A percentile compares a stretch with the other conserved stretches of the same genome.
These are phyloP conservation scores for Zoanthus sansibaricus DNA, from an alignment of 92 coral and sea anemone species.

Conservation along the genomic window DNA sequence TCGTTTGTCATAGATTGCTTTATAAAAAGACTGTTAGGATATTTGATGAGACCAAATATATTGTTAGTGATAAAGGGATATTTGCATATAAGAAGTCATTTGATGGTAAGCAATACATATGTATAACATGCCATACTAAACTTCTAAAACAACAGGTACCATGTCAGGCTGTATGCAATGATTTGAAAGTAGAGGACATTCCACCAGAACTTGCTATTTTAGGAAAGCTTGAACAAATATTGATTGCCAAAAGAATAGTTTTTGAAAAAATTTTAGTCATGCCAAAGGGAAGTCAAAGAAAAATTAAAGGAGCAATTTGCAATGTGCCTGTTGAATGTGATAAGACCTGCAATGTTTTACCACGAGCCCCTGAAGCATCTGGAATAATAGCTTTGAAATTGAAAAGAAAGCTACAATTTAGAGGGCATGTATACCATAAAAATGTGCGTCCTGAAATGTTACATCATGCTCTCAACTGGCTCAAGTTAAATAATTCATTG, in stretches of 20 bases:
- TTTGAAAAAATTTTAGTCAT: slow-evolving; percentile 70
- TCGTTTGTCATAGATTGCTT: slow-evolving; percentile 40
- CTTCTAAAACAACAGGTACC: slow-evolving; percentile 58
- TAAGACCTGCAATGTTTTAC: slow-evolving; percentile 67
- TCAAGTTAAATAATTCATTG: slow-evolving; percentile 54
- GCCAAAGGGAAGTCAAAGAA: slow-evolving; percentile 72
- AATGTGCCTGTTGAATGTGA: slow-evolving; percentile 81
- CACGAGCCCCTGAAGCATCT: slow-evolving; percentile 75
- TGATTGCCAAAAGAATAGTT: slow-evolving; percentile 70
- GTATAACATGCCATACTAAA: slow-evolving; percentile 79
- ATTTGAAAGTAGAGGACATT: slow-evolving; percentile 67
- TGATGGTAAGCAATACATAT: slow-evolving; percentile 70
- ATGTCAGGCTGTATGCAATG: slow-evolving; percentile 77
- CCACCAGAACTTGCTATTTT: slow-evolving; percentile 66
- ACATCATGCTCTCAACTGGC: slow-evolving; percentile 53
- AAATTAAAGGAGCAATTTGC: slow-evolving; percentile 27
- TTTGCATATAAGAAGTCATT: neutral
- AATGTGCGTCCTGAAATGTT: slow-evolving; percentile 61
- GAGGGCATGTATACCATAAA: slow-evolving; percentile 78
- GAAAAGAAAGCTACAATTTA: slow-evolving; percentile 69
- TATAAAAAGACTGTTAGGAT: slow-evolving; percentile 39
- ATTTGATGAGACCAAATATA: slow-evolving; percentile 30
- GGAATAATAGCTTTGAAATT: slow-evolving; percentile 67
- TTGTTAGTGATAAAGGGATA: neutral
- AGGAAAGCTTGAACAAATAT: slow-evolving; percentile 70